Evolutionary conservation across 2,888 invertebrate genomes (phyloP).

Genomic region (Coelinius sp.): DNA sequence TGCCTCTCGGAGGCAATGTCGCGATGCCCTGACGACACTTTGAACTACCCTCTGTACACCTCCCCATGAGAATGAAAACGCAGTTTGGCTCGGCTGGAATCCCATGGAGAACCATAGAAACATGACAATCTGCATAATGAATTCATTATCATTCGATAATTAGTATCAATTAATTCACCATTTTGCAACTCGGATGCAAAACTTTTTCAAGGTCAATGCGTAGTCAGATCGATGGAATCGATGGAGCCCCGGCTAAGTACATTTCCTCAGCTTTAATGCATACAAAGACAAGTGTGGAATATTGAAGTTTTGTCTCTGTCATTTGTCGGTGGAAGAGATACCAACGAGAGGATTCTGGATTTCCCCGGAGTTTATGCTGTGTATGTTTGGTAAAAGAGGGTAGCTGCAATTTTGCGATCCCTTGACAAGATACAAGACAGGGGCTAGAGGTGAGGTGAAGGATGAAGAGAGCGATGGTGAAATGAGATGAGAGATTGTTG

Average conservation of each 20-base stretch:
- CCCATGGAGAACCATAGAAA: neutral
- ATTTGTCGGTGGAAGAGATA: neutral
- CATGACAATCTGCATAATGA: neutral
- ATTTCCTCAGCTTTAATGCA: conserved; percentile 16
- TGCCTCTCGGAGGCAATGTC: conserved; percentile 29
- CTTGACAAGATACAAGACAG: conserved; percentile 26
- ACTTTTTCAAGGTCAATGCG: conserved; percentile 22
- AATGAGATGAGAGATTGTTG: neutral
- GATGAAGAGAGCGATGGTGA: neutral
- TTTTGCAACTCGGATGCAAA: neutral
- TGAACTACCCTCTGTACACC: neutral
- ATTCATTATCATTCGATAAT: neutral
- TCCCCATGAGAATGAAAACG: neutral
- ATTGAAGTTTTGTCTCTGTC: conserved; percentile 9
- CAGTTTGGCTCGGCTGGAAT: neutral
- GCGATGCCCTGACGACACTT: conserved; percentile 26
- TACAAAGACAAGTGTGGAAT: neutral
- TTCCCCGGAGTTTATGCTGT: neutral
- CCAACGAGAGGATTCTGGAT: neutral
- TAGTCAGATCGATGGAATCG: conserved; percentile 19
- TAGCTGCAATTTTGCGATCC: conserved; percentile 41
- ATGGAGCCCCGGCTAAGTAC: conserved; percentile 24
- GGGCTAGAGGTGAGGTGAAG: conserved; percentile 19
- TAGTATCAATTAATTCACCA: neutral
- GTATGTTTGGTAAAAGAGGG: neutral